phyloP scores from a whole-genome alignment of 1,140 invertebrate genomes.

The Trissolcus basalis region DNA sequence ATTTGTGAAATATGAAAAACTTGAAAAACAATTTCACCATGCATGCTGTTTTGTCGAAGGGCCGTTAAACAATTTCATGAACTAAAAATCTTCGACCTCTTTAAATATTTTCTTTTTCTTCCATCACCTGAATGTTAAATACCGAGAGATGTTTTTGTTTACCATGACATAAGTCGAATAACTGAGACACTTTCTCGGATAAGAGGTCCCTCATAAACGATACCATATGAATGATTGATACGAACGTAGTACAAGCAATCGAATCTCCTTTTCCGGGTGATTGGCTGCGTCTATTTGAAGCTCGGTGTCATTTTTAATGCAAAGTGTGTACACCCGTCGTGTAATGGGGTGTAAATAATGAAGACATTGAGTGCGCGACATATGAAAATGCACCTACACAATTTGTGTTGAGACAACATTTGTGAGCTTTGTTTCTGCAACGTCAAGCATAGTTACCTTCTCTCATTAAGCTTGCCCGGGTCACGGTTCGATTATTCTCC shows the following conservation, averaged over 20 bases:
- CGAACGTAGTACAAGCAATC: conserved; percentile 5
- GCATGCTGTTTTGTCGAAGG: too few species aligned
- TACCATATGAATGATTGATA: too few species aligned
- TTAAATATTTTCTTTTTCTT: too few species aligned
- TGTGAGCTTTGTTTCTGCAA: conserved; percentile 28
- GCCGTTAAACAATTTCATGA: too few species aligned
- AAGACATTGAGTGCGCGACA: conserved; percentile 24
- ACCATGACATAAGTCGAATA: too few species aligned
- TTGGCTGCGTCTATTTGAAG: conserved; percentile 1
- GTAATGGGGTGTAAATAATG: conserved; percentile 33
- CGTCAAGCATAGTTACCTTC: conserved; percentile 44
- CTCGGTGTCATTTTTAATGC: conserved; percentile 13
- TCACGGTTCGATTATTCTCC: conserved; percentile 53
- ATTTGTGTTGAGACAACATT: conserved; percentile 15
- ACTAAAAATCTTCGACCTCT: too few species aligned
- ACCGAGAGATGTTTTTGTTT: too few species aligned
- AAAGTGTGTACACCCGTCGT: not conserved
- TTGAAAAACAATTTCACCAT: too few species aligned
- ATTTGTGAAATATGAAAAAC: too few species aligned
- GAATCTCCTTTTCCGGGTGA: conserved; percentile 21
- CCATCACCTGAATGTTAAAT: too few species aligned
- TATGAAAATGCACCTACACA: conserved; percentile 29
- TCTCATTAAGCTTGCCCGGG: conserved; percentile 55
- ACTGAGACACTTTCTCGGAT: too few species aligned
- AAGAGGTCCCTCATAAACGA: too few species aligned